Base-by-base conservation (phyloP, 2,888 invertebrate genomes). In the Dascillus cervinus region DNA sequence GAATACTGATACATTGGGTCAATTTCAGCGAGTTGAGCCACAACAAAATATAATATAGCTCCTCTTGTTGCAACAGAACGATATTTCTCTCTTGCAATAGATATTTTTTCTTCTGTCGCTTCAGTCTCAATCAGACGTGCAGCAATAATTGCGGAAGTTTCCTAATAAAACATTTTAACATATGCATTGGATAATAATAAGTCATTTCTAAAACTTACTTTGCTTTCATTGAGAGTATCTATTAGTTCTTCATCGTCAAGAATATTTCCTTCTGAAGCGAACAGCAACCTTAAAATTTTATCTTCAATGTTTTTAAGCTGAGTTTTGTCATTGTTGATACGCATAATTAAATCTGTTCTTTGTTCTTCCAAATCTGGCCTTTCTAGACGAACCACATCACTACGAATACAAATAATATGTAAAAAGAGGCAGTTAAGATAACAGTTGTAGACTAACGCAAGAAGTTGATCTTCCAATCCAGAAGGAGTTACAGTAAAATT, bases 1-100 rank as follows among this genome's bases (percentile, higher is more conserved):
- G 91, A 92, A 65, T 85, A 94, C 65, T 95, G 94, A 64, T 95
- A 95, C 94, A 94, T 94, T 0, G 91, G 88, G 64, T 95, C 92
- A 34, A 95, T 85, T 50, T 89, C 85, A 0, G 88, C 82, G 10
- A 95, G 68, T 55, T 83, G 82, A 0, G 89, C 84, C 2, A 94
- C 87, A 0, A 90, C 88, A 61, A 94, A 94, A 64, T 89, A 95
- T 3, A 95, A 66, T 10, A 89, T 82, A 0, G 92, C 88, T 1
- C 92, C 94, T 41, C 91, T 77, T 0, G 80, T 82, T 0, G 94
- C 90, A 4, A 92, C 83, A 0, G 80, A 74, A 13, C 88, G 74
- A 62, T 92, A 94, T 50, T 81, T 83, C 63, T 91, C 86, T 22
- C 94, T 72, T 1, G 89, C 88, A 1, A 83, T 75, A 1, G 88